A percentile compares a stretch with the other conserved stretches of the same genome.
Conservation (phyloP, 2,113 vertebrate genomes). For the Himantopus leucocephalus region DNA sequence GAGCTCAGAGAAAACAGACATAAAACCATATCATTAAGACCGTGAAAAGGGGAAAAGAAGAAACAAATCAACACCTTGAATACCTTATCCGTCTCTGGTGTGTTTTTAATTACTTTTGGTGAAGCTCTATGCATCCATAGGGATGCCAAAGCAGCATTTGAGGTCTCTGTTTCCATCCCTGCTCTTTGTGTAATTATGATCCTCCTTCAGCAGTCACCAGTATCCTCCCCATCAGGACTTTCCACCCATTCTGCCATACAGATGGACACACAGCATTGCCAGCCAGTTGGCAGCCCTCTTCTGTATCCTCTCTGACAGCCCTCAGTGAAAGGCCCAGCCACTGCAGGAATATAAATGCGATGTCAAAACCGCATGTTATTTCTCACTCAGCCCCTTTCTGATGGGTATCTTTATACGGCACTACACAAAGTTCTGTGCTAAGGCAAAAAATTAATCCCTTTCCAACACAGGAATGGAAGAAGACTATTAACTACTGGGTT, state of each 20-base stretch:
- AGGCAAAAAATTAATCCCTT: background rate
- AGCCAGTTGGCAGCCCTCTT: background rate
- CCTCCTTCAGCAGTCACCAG: background rate
- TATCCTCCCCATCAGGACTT: background rate
- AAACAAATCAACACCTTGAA: background rate
- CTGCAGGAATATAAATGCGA: background rate
- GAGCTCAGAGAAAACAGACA: background rate
- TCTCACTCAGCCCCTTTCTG: background rate
- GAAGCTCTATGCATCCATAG: background rate
- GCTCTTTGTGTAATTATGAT: background rate
- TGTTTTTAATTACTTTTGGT: background rate
- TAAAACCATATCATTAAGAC: background rate
- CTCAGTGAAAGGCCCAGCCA: background rate
- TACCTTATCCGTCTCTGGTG: background rate
- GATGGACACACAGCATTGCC: fast-evolving
- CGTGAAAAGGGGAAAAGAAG: background rate
- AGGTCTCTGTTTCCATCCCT: background rate
- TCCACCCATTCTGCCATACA: background rate
- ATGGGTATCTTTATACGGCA: background rate
- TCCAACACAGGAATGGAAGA: background rate
- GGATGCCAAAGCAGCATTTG: background rate
- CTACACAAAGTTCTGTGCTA: background rate
- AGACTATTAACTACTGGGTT: constrained; percentile 35
- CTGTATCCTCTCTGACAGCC: background rate
- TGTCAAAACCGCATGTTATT: background rate